phyloP scores from a whole-genome alignment of 2,113 vertebrate species.

The Chlorodrepanis virens region DNA sequence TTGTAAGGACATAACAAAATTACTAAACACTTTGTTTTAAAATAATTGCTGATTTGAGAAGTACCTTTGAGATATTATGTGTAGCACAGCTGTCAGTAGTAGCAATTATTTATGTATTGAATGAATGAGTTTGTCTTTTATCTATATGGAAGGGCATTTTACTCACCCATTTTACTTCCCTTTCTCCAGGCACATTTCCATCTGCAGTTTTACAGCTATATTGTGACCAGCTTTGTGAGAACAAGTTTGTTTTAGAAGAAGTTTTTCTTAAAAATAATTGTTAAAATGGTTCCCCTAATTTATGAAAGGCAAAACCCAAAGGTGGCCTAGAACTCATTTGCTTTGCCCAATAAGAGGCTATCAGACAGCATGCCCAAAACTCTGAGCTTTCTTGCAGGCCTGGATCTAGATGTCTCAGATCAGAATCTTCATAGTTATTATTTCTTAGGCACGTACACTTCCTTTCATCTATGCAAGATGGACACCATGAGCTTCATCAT shows the following conservation, averaged over 20 bases:
- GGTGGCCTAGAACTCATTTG: background rate
- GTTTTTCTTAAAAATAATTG: background rate
- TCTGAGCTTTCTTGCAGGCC: background rate
- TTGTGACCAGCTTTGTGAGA: background rate
- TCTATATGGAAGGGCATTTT: background rate
- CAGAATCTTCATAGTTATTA: background rate
- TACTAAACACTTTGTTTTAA: background rate
- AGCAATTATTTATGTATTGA: constrained; percentile 8
- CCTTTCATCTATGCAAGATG: background rate
- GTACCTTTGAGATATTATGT: background rate
- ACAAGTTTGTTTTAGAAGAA: background rate
- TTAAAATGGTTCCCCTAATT: background rate
- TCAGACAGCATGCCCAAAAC: background rate
- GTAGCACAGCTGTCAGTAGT: background rate
- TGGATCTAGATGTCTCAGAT: background rate
- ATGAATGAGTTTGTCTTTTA: background rate
- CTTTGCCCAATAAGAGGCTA: background rate
- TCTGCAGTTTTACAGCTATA: background rate
- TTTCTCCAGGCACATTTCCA: background rate
- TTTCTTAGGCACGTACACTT: background rate
- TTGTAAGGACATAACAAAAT: background rate
- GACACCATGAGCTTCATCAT: background rate
- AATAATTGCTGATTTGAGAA: background rate
- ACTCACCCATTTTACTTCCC: background rate
- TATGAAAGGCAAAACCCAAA: background rate